A percentile compares a stretch with the other conserved stretches of the same genome.
phyloP scores from a whole-genome alignment of 2,888 invertebrate genomes.

The Rosalia funebris region DNA sequence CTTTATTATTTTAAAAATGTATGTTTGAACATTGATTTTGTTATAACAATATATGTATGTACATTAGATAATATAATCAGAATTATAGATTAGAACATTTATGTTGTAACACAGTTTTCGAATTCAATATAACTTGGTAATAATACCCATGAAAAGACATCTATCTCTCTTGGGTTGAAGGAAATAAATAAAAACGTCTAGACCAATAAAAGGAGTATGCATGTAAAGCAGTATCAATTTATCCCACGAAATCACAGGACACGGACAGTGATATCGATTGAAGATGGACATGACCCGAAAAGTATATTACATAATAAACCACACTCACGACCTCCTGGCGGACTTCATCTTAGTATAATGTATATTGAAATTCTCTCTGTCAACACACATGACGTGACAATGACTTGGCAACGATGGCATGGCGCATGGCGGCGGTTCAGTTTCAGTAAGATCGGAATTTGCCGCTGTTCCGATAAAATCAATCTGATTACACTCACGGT shows the following conservation, averaged over 20 bases:
- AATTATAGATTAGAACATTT: too few relatives aligned
- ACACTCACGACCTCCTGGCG: not conserved
- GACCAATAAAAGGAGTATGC: not conserved
- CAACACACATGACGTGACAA: constrained; percentile 7
- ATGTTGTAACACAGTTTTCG: too few relatives aligned
- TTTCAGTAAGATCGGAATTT: not conserved
- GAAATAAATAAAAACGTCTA: constrained; percentile 2
- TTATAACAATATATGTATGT: too few relatives aligned
- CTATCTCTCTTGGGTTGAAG: not conserved
- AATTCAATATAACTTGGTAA: too few relatives aligned
- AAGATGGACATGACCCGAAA: constrained; percentile 27
- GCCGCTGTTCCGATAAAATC: constrained; percentile 1
- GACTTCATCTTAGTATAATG: constrained; percentile 6
- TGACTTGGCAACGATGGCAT: not conserved
- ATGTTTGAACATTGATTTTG: too few relatives aligned
- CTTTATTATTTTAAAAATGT: too few relatives aligned
- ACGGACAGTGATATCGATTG: constrained; percentile 26
- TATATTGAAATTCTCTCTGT: constrained; percentile 2
- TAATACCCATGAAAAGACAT: not conserved
- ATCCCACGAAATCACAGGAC: not conserved
- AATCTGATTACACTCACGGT: not conserved
- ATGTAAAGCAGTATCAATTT: constrained; percentile 1
- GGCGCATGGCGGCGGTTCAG: not conserved
- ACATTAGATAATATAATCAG: too few relatives aligned
- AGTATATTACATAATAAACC: constrained; percentile 31